A percentile compares a stretch with the other conserved stretches of the same genome.
Conservation (phyloP, 1,140 invertebrate genomes). For the Camponotus floridanus region DNA sequence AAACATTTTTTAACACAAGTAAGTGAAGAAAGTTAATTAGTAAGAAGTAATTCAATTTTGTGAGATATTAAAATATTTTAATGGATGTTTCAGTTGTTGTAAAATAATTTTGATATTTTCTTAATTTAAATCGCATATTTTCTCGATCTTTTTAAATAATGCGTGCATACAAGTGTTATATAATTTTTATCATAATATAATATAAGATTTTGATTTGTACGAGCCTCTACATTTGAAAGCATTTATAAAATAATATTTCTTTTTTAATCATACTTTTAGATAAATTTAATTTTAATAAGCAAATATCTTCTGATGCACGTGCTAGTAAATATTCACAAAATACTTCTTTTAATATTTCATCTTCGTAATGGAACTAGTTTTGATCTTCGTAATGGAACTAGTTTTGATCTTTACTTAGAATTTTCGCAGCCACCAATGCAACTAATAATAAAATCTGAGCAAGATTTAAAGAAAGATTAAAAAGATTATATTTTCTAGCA, state of each 20-base stretch:
- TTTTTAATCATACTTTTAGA: slow-evolving; percentile 5
- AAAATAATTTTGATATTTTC: not conserved
- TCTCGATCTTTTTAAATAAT: not conserved
- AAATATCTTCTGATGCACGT: too few species aligned
- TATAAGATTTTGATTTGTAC: not conserved
- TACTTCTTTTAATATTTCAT: too few species aligned
- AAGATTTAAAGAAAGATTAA: too few species aligned
- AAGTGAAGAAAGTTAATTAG: not conserved
- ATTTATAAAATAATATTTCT: not conserved
- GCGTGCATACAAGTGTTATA: not conserved
- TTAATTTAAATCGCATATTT: not conserved
- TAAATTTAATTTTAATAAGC: not conserved
- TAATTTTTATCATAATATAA: not conserved
- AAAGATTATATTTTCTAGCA: too few species aligned
- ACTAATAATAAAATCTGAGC: too few species aligned
- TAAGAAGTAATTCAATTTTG: too few species aligned
- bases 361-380: too few species aligned
- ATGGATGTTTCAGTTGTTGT: not conserved
- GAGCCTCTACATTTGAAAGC: not conserved
- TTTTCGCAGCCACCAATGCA: too few species aligned
- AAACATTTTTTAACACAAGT: not conserved
- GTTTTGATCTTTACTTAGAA: too few species aligned
- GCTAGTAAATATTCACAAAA: too few species aligned
- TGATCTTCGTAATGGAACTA: too few species aligned
- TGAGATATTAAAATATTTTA: not conserved